These are phyloP conservation scores for Tetropium fuscum DNA, from an alignment of 2,888 invertebrate species.

Conservation along the genomic window DNA sequence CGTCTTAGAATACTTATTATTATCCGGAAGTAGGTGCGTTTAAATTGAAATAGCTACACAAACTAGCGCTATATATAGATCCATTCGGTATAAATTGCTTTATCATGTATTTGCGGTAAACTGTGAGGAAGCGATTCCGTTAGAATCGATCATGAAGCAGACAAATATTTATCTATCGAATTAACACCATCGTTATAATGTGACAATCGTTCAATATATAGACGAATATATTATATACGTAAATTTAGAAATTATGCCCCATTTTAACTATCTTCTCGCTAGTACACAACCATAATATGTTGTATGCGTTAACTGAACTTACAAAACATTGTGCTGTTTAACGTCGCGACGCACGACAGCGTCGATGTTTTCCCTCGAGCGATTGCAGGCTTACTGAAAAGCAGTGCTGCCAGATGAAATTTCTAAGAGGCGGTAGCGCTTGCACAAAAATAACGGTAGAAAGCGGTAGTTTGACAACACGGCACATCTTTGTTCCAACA, in stretches of 20 bases:
- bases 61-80: slow-evolving; percentile 10
- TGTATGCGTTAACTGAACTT: slow-evolving; percentile 42
- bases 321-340: slow-evolving; percentile 43
- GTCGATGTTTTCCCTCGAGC: slow-evolving; percentile 35
- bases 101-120: slow-evolving; percentile 9
- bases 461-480: too few relatives aligned
- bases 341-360: slow-evolving; percentile 36
- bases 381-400: slow-evolving; percentile 28
- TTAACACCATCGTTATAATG: too few relatives aligned
- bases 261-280: not conserved
- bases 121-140: not conserved
- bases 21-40: not conserved
- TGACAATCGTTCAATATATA: too few relatives aligned
- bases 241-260: not conserved
- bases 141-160: slow-evolving; percentile 15
- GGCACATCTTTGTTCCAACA: too few relatives aligned
- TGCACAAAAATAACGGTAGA: too few relatives aligned
- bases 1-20: not conserved
- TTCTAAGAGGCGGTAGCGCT: too few relatives aligned
- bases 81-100: not conserved
- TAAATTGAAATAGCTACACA: not conserved
- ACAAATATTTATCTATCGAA: too few relatives aligned
- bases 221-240: not conserved
- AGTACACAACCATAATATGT: not conserved
- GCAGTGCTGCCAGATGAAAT: slow-evolving; percentile 2